Percentiles rank a stretch among this genome's conserved stretches.
Evolutionary conservation across 2,888 invertebrate genomes (phyloP).

Genomic region (Perizoma affinitatum): DNA sequence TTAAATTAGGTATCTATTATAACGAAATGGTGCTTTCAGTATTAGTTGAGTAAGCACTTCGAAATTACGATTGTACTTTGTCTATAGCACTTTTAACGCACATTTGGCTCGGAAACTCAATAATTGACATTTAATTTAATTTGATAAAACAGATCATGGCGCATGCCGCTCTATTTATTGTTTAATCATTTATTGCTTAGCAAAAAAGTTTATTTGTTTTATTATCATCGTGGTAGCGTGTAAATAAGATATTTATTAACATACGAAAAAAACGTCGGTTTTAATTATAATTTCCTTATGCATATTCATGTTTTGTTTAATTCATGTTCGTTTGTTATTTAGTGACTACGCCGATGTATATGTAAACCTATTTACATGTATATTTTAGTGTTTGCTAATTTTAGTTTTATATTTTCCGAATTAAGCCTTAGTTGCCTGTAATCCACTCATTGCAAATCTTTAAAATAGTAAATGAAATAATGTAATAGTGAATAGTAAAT

Average conservation of each 20-base stretch:
- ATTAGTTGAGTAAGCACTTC: slow-evolving; percentile 77
- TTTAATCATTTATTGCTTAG: slow-evolving; percentile 72
- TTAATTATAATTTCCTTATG: slow-evolving; percentile 52
- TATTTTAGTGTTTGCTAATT: slow-evolving; percentile 49
- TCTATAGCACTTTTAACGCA: slow-evolving; percentile 50
- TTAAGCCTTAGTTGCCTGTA: slow-evolving; percentile 40
- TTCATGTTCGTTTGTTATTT: slow-evolving; percentile 73
- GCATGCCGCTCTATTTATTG: slow-evolving; percentile 60
- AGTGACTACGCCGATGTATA: slow-evolving; percentile 71
- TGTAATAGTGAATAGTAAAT: no score
- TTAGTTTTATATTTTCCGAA: slow-evolving; percentile 50
- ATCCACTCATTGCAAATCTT: slow-evolving; percentile 42
- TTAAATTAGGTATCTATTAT: slow-evolving; percentile 52
- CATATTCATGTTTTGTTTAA: no score
- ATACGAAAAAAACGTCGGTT: slow-evolving; percentile 49
- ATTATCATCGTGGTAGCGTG: slow-evolving; percentile 57
- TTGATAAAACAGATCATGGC: slow-evolving; percentile 26
- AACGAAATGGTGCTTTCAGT: slow-evolving; percentile 80
- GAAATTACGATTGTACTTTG: slow-evolving; percentile 54
- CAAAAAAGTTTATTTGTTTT: slow-evolving; percentile 72
- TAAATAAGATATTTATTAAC: slow-evolving; percentile 82
- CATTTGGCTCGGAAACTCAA: slow-evolving; percentile 52
- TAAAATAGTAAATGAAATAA: background rate
- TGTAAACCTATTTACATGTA: slow-evolving; percentile 63
- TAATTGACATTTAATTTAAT: slow-evolving; percentile 30